Percentiles rank a stretch among this genome's conserved stretches.
Conservation (phyloP, 2,113 vertebrate genomes). For the Oreochromis tanganicae region DNA sequence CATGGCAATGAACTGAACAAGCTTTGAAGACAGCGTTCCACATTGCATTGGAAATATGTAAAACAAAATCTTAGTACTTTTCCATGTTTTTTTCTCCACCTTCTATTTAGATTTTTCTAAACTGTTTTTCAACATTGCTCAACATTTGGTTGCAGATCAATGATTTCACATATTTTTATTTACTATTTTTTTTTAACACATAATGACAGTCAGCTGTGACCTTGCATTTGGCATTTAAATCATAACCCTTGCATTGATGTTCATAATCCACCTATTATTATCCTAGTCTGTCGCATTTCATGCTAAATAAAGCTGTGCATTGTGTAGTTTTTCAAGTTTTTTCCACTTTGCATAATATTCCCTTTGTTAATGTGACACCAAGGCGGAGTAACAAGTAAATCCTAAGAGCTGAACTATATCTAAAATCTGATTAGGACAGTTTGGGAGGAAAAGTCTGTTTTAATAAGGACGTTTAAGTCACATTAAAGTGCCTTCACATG, state of each 20-base stretch:
- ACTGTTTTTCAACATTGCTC: not conserved
- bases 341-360: not conserved
- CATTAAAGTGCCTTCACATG: conserved; percentile 53
- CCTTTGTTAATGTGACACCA: not conserved
- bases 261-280: not conserved
- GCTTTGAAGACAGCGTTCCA: conserved; percentile 30
- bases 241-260: not conserved
- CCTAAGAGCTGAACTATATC: conserved; percentile 15
- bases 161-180: not conserved
- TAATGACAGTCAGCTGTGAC: not conserved
- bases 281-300: not conserved
- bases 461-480: conserved; percentile 39
- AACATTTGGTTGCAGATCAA: not conserved
- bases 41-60: not conserved
- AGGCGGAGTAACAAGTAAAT: conserved; percentile 11
- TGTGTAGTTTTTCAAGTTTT: not conserved
- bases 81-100: not conserved
- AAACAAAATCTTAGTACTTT: not conserved
- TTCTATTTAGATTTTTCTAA: not conserved
- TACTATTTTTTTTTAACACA: not conserved
- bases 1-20: not conserved
- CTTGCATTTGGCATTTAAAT: not conserved
- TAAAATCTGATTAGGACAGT: conserved; percentile 24
- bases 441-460: not conserved
- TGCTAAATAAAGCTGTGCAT: not conserved